Percentiles rank a stretch among this genome's conserved stretches.
phyloP scores from a whole-genome alignment of 2,797 vertebrate genomes.

The Enteromius argenteus region DNA sequence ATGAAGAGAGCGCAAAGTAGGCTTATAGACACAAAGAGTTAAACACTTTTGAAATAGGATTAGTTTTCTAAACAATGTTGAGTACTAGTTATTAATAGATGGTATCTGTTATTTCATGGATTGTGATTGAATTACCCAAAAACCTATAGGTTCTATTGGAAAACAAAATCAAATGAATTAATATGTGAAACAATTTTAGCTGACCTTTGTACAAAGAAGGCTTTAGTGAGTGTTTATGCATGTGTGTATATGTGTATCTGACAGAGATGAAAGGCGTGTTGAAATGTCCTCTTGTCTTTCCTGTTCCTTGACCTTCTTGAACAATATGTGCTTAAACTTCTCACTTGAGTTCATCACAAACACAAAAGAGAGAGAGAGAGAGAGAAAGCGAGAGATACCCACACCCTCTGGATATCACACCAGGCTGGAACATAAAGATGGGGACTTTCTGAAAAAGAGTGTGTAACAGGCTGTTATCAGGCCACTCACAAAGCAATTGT shows the following conservation, averaged over 20 bases:
- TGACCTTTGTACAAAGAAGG: neutral
- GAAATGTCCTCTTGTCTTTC: slow-evolving; percentile 56
- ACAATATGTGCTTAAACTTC: slow-evolving; percentile 60
- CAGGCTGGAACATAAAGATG: slow-evolving; percentile 39
- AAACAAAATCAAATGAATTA: neutral
- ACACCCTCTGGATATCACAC: slow-evolving; percentile 82
- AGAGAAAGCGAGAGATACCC: slow-evolving; percentile 53
- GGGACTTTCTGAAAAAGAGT: slow-evolving; percentile 50
- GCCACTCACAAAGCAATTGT: slow-evolving; percentile 92
- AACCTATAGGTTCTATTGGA: neutral
- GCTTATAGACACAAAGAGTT: slow-evolving; percentile 15
- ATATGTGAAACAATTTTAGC: neutral
- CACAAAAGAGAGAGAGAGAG: slow-evolving; percentile 15
- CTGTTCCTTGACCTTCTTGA: slow-evolving; percentile 58
- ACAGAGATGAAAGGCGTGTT: slow-evolving; percentile 43
- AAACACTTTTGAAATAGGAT: slow-evolving; percentile 3
- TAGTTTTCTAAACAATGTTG: slow-evolving; percentile 19
- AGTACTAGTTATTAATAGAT: slow-evolving; percentile 1
- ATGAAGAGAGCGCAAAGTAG: slow-evolving; percentile 22
- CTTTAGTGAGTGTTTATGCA: slow-evolving; percentile 9
- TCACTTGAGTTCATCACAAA: slow-evolving; percentile 73
- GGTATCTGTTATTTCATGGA: slow-evolving; percentile 6
- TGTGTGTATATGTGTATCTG: slow-evolving; percentile 14
- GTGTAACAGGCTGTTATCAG: slow-evolving; percentile 90
- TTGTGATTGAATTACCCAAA: neutral